Evolutionary conservation across 53 echinoderm and acorn worm genomes (phyloP), one percentile per base, ranked within the genome.

Genomic region (Echinometra lucunter): DNA sequence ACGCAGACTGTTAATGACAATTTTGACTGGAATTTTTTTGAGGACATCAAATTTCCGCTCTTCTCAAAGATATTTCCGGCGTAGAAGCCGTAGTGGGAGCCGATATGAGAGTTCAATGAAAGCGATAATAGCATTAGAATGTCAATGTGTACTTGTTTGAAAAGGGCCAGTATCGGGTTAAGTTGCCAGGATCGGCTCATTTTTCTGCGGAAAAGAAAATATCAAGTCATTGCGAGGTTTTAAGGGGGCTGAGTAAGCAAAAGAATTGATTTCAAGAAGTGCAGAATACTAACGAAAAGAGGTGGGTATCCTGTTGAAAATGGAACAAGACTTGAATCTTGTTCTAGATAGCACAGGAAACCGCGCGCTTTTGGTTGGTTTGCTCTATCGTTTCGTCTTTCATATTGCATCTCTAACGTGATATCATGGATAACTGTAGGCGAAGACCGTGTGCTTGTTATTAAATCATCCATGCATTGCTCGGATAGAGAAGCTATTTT

Each of bases 231-330:
- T 78, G 4, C 23, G 78, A 78, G 38, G 16, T 78, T 78, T 3
- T 19, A 78, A 42, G 28, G 78, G 21, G 42, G 23, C 38, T 78
- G 78, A 78, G 78, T 78, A 78, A 78, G 78, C 78, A 78, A 78
- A 72, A 21, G 78, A 78, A 19, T 23, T 42, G 38, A 16, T 40
- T 38, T 38, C 38, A 21, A 78, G 42, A 42, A n/a, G n/a, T 15
- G 19, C 5, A 17, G 40, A 42, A 40, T 38, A 21, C 38, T 38
- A 78, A 78, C 17, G 63, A 63, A 63, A 63, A 63, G 63, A 63
- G 7, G 63, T 63, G 63, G 63, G 63, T 21, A 63, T 63, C 63
- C 21, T 63, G 63, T 63, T 21, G 23, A 21, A 63, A 63, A 63
- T 63, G 23, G 63, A 78, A 21, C 40, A 21, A 78, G 42, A 19